Percentiles rank a stretch among this genome's conserved stretches.
These are phyloP conservation scores for Papilio demoleus DNA, from an alignment of 2,888 invertebrate species.

Conservation along the genomic window DNA sequence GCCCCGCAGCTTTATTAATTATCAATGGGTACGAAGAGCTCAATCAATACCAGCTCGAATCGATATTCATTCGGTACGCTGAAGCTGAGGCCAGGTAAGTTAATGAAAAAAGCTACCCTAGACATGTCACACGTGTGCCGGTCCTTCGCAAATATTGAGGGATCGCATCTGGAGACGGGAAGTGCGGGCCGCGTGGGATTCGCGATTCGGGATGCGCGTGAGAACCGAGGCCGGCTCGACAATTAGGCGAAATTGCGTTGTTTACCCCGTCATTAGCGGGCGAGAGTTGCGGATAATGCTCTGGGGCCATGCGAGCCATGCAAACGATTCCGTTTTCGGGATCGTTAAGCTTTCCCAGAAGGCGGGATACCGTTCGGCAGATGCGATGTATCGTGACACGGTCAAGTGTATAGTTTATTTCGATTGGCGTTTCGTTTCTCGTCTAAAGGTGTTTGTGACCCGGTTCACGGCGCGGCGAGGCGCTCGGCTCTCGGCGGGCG, in stretches of 20 bases:
- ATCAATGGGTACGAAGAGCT: conserved; percentile 64
- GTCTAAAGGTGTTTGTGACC: conserved; percentile 82
- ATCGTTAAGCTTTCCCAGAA: conserved; percentile 80
- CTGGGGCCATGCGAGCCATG: conserved; percentile 81
- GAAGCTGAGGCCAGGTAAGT: conserved; percentile 60
- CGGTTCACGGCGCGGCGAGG: conserved; percentile 68
- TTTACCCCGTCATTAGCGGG: conserved; percentile 77
- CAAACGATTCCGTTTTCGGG: conserved; percentile 74
- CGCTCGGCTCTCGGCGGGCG: conserved; percentile 72
- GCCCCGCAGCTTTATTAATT: conserved; percentile 68
- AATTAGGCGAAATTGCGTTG: conserved; percentile 78
- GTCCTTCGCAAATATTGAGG: conserved; percentile 64
- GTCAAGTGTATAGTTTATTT: conserved; percentile 78
- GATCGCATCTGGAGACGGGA: conserved; percentile 64
- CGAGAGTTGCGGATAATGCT: conserved; percentile 70
- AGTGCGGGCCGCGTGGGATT: conserved; percentile 75
- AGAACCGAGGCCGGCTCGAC: conserved; percentile 73
- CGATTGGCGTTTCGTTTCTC: conserved; percentile 75
- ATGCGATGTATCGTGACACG: conserved; percentile 78
- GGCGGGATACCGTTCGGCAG: conserved; percentile 80
- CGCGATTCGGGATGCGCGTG: conserved; percentile 67
- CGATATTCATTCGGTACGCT: conserved; percentile 66
- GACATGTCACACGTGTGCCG: conserved; percentile 59
- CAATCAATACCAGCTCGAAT: conserved; percentile 52
- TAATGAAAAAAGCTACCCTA: conserved; percentile 61